Evolutionary conservation across 2,797 vertebrate genomes (phyloP).

Genomic region (Xyrichtys novacula): DNA sequence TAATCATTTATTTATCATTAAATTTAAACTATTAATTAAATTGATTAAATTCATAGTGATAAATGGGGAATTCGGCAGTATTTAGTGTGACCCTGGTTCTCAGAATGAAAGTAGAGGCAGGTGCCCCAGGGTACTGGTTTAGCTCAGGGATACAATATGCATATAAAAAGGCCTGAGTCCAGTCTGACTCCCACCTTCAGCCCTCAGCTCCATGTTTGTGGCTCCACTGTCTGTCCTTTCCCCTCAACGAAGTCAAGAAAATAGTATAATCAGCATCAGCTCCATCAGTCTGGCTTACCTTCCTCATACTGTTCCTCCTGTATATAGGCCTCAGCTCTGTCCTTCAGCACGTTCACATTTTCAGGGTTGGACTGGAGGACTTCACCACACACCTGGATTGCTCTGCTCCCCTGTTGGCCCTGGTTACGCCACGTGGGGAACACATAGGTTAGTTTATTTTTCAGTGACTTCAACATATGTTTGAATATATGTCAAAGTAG

Average conservation of each 20-base stretch:
- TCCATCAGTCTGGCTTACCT: constrained; percentile 82
- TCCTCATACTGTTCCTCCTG: constrained; percentile 95
- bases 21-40: too few relatives aligned
- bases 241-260: too few relatives aligned
- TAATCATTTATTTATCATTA: too few relatives aligned
- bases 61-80: neutral
- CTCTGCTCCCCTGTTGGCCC: constrained; percentile 89
- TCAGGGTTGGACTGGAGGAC: constrained; percentile 87
- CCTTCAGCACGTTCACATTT: constrained; percentile 92
- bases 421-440: constrained; percentile 59
- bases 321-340: constrained; percentile 93
- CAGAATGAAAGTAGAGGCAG: neutral
- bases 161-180: too few relatives aligned
- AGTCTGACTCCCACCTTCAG: too few relatives aligned
- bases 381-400: constrained; percentile 89
- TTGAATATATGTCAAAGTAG: neutral
- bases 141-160: too few relatives aligned
- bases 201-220: too few relatives aligned
- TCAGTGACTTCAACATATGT: neutral
- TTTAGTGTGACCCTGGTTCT: neutral
- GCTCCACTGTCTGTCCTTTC: too few relatives aligned
- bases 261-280: neutral
- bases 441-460: neutral
- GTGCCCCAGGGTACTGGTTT: too few relatives aligned
- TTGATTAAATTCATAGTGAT: neutral